Conservation (phyloP, 2,113 vertebrate species). For the Sceloporus tristichus region DNA sequence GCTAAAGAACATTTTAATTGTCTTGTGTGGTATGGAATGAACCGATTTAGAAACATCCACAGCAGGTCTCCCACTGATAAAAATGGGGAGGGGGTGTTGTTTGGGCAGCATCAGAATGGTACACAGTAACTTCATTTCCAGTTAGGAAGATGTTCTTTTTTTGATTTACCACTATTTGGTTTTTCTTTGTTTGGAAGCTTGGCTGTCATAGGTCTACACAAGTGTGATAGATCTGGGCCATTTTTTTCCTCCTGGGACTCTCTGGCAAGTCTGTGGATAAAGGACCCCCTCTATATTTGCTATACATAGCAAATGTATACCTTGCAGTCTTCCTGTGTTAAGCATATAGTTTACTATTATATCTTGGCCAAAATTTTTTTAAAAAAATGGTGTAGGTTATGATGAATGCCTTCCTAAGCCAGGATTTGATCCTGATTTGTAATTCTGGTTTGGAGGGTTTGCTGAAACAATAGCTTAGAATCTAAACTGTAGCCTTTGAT, state of each 20-base stretch:
- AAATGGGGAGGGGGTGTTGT: neutral
- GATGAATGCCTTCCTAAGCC: neutral
- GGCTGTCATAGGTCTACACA: neutral
- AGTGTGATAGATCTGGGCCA: no score
- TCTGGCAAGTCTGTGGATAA: no score
- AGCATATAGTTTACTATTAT: neutral
- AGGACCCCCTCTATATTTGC: no score
- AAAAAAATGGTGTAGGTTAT: neutral
- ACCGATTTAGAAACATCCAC: neutral
- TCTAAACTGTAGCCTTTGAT: neutral
- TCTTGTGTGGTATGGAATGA: slow-evolving; percentile 17
- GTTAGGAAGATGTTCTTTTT: neutral
- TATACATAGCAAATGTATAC: no score
- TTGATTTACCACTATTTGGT: neutral
- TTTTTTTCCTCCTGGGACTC: no score
- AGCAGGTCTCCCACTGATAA: neutral
- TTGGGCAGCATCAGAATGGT: neutral
- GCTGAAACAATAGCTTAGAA: neutral
- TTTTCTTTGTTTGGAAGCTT: slow-evolving; percentile 19
- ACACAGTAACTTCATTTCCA: neutral
- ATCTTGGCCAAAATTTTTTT: neutral
- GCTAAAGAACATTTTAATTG: slow-evolving; percentile 31
- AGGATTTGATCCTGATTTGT: neutral
- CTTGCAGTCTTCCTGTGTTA: no score
- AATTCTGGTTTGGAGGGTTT: neutral